A percentile compares a stretch with the other conserved stretches of the same genome.
Evolutionary conservation across 2,797 vertebrate species (phyloP).

Genomic region (Cryptoblepharus egeriae): DNA sequence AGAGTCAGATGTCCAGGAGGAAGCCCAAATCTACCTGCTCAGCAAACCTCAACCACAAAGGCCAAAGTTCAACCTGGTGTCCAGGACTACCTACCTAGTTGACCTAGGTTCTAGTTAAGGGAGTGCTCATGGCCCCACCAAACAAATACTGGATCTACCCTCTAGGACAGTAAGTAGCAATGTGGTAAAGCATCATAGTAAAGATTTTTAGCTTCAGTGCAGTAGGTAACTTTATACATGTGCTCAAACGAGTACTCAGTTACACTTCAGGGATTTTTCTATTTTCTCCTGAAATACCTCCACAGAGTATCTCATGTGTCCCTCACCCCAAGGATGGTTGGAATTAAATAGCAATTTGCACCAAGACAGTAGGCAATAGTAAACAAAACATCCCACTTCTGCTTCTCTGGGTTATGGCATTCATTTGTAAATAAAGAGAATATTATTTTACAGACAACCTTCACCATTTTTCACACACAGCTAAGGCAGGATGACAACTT

Average conservation of each 20-base stretch:
- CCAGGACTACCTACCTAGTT: too few relatives aligned
- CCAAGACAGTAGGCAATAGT: background rate
- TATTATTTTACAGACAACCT: background rate
- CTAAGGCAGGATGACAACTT: conserved; percentile 37
- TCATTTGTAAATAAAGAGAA: background rate
- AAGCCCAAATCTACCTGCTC: too few relatives aligned
- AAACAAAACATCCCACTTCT: background rate
- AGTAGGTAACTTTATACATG: background rate
- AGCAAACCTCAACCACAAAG: too few relatives aligned
- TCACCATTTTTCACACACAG: background rate
- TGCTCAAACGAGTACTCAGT: background rate
- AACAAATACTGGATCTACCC: too few relatives aligned
- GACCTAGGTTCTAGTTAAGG: too few relatives aligned
- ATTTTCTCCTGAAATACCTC: background rate
- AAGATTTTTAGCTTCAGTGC: background rate
- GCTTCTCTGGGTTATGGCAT: background rate
- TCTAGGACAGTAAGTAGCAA: too few relatives aligned
- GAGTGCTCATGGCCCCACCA: too few relatives aligned
- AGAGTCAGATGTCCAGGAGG: too few relatives aligned
- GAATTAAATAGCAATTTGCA: background rate
- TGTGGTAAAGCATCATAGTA: conserved; percentile 19
- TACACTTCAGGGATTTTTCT: background rate
- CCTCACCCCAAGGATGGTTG: background rate
- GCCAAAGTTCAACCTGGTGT: too few relatives aligned
- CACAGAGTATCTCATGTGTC: background rate